These are phyloP conservation scores for Nephila pilipes DNA, from an alignment of 1,140 invertebrate genomes.

Conservation along the genomic window DNA sequence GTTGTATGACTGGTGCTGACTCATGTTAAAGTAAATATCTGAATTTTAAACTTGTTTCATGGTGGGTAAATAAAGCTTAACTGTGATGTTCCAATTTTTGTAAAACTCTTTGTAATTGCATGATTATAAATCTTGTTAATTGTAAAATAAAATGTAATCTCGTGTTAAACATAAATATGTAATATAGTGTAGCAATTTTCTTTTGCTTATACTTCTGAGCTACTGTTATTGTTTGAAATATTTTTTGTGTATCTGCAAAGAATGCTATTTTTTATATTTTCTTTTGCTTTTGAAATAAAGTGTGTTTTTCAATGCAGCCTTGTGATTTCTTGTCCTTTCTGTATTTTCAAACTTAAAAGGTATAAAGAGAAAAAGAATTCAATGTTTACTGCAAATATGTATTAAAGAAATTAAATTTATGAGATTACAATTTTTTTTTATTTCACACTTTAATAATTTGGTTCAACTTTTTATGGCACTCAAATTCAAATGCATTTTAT, in stretches of 20 bases:
- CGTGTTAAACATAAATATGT: constrained; percentile 27
- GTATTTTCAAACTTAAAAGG: neutral
- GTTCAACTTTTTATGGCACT: too few relatives aligned
- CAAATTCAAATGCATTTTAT: too few relatives aligned
- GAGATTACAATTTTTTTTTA: too few relatives aligned
- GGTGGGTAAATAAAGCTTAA: constrained; percentile 56
- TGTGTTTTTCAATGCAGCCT: constrained; percentile 44
- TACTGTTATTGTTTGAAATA: constrained; percentile 51
- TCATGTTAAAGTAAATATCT: neutral
- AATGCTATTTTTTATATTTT: constrained; percentile 73
- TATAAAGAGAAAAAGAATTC: neutral
- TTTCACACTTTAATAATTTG: too few relatives aligned
- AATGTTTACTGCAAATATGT: neutral
- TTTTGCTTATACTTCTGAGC: constrained; percentile 16
- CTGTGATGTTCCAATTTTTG: constrained; percentile 72
- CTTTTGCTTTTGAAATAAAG: constrained; percentile 72
- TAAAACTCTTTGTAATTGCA: constrained; percentile 42
- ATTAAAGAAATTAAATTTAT: neutral
- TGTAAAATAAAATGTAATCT: constrained; percentile 19
- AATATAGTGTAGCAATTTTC: constrained; percentile 37
- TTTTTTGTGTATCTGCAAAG: constrained; percentile 66
- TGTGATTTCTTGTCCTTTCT: neutral
- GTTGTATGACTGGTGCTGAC: neutral
- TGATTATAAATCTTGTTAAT: constrained; percentile 51
- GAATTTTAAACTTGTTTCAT: constrained; percentile 41